Base-by-base conservation (phyloP, 2,797 vertebrate species). In the Clamator glandarius region DNA sequence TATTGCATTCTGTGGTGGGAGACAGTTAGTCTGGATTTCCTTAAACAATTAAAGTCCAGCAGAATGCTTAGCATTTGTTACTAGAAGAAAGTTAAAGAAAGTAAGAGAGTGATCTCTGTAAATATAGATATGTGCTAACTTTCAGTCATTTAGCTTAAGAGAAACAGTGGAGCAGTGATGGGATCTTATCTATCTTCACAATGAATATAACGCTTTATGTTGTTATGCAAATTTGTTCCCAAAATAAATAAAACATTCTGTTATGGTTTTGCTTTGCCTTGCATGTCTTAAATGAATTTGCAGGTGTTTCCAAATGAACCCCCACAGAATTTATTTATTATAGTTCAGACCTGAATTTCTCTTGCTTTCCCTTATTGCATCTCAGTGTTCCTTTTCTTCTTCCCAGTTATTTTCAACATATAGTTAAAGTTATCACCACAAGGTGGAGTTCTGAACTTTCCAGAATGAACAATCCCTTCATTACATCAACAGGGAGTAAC, bases 371-470 rank as follows among this genome's bases (percentile, higher is more conserved):
- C 15, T 58, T 24, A 20, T n/a, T 69, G 26, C n/a, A 67, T 57
- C 26, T 66, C 58, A 42, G 26, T 26, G 11, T 48, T 80, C 13
- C 42, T 74, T 87, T 50, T 58, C 18, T 33, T 67, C 52, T 79
- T 13, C 20, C 2, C 39, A 21, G 5, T 69, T 87, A 19, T 59
- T 90, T 80, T 74, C 26, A 76, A 33, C 2, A 7, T 76, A 89
- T 66, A 85, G 36, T 91, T 94, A 92, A 93, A 95, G 75, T 84
- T 64, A 44, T 84, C 67, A 93, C 95, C 92, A 96, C 95, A 93
- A 96, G 96, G 72, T 96, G 94, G 96, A 97, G 94, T 95, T 93
- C 80, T 87, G 78, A 90, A 90, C 92, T 90, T 96, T 95, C 57
- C 25, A 33, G 72, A 58, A 74, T 16, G 25, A 76, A 14, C 58